A percentile compares a stretch with the other conserved stretches of the same genome.
phyloP scores from a whole-genome alignment of 2,888 invertebrate species.

The Rhorus exstirpatorius region DNA sequence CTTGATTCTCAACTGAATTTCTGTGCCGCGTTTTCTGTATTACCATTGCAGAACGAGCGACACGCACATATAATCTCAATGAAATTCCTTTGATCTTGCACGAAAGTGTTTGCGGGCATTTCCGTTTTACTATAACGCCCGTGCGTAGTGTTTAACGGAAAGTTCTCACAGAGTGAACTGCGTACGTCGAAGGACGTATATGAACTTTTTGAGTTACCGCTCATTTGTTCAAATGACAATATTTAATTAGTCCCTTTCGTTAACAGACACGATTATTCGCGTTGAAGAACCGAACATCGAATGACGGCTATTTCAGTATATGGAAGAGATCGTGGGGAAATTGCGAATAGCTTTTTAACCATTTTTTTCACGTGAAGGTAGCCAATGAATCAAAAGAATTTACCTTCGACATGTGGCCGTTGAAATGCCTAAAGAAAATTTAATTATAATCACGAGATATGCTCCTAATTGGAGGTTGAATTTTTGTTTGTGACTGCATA shows the following conservation, averaged over 20 bases:
- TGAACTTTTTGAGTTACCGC: slow-evolving; percentile 12
- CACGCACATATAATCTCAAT: slow-evolving; percentile 34
- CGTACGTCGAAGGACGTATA: background rate
- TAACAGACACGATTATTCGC: background rate
- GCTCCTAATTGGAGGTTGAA: too few species aligned
- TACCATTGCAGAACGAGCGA: slow-evolving; percentile 20
- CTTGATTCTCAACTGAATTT: slow-evolving; percentile 8
- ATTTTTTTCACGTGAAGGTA: too few species aligned
- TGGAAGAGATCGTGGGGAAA: too few species aligned
- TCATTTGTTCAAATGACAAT: background rate
- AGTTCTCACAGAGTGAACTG: slow-evolving; percentile 15
- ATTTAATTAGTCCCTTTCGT: background rate
- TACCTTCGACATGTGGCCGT: too few species aligned
- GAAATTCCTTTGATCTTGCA: slow-evolving; percentile 59
- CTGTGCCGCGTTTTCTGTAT: slow-evolving; percentile 23
- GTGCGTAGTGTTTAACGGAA: background rate
- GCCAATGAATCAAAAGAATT: too few species aligned
- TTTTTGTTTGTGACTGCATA: too few species aligned
- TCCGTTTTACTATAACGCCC: slow-evolving; percentile 7
- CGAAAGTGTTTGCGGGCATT: slow-evolving; percentile 30
- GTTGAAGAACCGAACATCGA: background rate
- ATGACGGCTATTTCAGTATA: background rate
- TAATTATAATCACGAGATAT: too few species aligned
- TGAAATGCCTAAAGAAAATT: too few species aligned
- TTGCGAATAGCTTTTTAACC: too few species aligned